These are phyloP conservation scores for Eurosta solidaginis DNA, from an alignment of 1,140 invertebrate genomes.

Conservation along the genomic window DNA sequence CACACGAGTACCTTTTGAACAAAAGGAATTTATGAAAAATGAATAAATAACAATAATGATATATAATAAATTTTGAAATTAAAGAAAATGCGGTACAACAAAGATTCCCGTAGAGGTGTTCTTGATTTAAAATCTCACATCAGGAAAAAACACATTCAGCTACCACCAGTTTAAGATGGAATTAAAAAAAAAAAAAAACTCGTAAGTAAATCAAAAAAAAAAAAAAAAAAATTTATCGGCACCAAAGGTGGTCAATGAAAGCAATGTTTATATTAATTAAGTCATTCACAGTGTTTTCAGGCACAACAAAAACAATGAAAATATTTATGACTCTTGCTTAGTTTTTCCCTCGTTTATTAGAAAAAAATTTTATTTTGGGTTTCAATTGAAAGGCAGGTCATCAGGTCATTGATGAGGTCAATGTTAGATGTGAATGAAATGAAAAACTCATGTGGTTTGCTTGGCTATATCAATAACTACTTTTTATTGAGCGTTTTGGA, in stretches of 20 bases:
- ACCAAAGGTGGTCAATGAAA: not conserved
- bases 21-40: not conserved
- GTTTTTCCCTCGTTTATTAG: not conserved
- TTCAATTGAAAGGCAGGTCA: not conserved
- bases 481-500: not conserved
- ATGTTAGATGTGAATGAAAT: not conserved
- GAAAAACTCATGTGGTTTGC: not conserved
- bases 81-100: not conserved
- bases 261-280: constrained; percentile 17
- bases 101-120: too few relatives aligned
- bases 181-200: not conserved
- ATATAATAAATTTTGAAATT: not conserved
- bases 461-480: not conserved
- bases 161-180: not conserved
- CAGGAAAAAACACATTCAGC: not conserved
- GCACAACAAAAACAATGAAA: not conserved
- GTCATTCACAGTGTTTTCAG: constrained; percentile 8
- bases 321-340: not conserved
- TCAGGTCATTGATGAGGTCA: not conserved
- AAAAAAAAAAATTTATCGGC: not conserved
- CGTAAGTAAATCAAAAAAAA: not conserved
- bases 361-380: not conserved
- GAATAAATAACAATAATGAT: not conserved
- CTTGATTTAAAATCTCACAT: not conserved
- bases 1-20: constrained; percentile 71